Base-by-base conservation (phyloP, 2,113 vertebrate genomes). In the Stigmatopora nigra region DNA sequence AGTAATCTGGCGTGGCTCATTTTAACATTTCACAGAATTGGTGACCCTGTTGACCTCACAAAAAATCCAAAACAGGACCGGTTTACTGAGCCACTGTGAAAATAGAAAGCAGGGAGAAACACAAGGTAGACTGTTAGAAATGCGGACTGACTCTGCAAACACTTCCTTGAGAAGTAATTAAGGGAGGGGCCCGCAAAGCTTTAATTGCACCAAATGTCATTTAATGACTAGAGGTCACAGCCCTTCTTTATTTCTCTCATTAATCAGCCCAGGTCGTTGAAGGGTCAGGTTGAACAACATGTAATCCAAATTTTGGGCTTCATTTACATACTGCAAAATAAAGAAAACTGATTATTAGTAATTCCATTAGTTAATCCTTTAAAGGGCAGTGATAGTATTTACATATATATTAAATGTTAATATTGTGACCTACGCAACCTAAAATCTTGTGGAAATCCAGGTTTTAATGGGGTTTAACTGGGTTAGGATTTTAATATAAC, bases 101-200 rank as follows among this genome's bases (percentile, higher is more conserved):
- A 82, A 83, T 63, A 78, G 67, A 64, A 73, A 68, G 60, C 86
- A 82, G 63, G 81, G 56, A 81, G 38, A 36, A 15, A 60, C 7
- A 17, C 52, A 65, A 57, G 20, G 69, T 36, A 1, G 55, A 69
- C 45, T 81, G 82, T 90, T 89, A 86, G 86, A 84, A 84, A 88
- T 59, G 70, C 82, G 84, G 83, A 57, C 69, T 82, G 78, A 48
- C 78, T 86, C 81, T 80, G 77, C 77, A 81, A 91, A 91, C 89
- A 89, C 88, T 91, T 89, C 90, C 90, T 89, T 92, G 86, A 92
- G 90, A 89, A 91, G 88, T 87, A 72, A 92, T 92, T 89, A 89
- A 68, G 86, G 81, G 81, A 88, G 72, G 69, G 86, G 89, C 82
- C 86, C 83, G 89, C 77, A 83, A 83, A 72, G 67, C 77, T 77